Percentiles rank a stretch among this genome's conserved stretches.
Conservation (phyloP, 2,113 vertebrate species). For the Bucco capensis region DNA sequence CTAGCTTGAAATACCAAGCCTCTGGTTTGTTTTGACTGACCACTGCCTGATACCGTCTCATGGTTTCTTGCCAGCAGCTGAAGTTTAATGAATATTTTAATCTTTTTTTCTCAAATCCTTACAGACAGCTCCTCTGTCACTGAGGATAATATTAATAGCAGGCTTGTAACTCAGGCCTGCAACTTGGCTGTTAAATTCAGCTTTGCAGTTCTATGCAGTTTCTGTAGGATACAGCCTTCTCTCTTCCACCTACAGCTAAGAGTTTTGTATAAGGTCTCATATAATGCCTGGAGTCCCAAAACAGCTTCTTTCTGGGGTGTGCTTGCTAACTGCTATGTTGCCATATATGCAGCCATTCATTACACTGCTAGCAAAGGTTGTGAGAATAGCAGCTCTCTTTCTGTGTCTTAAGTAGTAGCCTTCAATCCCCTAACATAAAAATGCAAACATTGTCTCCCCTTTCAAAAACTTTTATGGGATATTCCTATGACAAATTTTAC, state of each 20-base stretch:
- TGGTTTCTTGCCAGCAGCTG: not conserved
- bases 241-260: not conserved
- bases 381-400: not conserved
- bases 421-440: not conserved
- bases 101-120: not conserved
- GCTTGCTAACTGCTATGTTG: not conserved
- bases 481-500: not conserved
- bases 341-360: not conserved
- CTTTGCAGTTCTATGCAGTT: not conserved
- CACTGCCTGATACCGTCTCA: slow-evolving; percentile 1
- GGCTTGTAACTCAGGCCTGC: not conserved
- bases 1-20: not conserved
- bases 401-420: not conserved
- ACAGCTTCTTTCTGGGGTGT: no score
- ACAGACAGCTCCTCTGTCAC: not conserved
- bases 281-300: no score
- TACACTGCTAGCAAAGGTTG: not conserved
- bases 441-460: not conserved
- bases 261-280: not conserved
- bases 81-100: not conserved
- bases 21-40: slow-evolving; percentile 13
- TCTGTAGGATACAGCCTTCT: not conserved
- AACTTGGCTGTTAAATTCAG: not conserved
- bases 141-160: not conserved
- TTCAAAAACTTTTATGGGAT: not conserved